Evolutionary conservation across 2,888 invertebrate species (phyloP), one percentile per base, ranked within the genome.

Genomic region (Pachydiplax longipennis): DNA sequence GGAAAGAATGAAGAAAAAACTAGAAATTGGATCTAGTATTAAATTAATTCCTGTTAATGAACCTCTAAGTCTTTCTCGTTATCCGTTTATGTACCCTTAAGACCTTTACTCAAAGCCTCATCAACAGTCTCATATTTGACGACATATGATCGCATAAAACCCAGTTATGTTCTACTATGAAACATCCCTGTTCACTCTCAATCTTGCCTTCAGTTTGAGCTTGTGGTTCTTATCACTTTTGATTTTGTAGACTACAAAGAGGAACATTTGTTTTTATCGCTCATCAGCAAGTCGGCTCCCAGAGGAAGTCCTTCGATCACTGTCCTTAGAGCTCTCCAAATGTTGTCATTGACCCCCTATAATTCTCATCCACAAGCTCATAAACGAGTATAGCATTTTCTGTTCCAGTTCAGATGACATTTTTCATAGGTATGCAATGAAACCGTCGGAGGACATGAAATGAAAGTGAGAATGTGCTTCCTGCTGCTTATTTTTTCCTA

Each of bases 191-290:
- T 53, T 53, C 53, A 37, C 31, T 3, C 12, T 73, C 25, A 12
- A 13, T n/a, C 35, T 87, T n/a, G 37, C 35, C 22, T 22, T 61
- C n/a, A 61, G 13, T 31, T 31, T 31, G 5, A 35, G 25, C 5
- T 31, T 8, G 37, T 37, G 87, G 12, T n/a, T 37, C 87, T 65
- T 13, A 87, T 61, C 61, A 65, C 87, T 37, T 40, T 35, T 61
- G 65, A 40, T 58, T 87, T 87, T 87, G 87, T 87, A 61, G 87
- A 61, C 58, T 61, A 58, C 40, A 58, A 12, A 35, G 61, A 61
- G 61, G n/a, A 61, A 61, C 87, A 61, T 61, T 87, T 87, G 87
- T 87, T 87, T 87, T 87, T 87, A 87, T 87, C 61, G 61, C 65
- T 87, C 87, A 61, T 87, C 37, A n/a, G 61, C 65, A 61, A 37